phyloP scores from a whole-genome alignment of 2,113 vertebrate species.

The Oncorhynchus keta region DNA sequence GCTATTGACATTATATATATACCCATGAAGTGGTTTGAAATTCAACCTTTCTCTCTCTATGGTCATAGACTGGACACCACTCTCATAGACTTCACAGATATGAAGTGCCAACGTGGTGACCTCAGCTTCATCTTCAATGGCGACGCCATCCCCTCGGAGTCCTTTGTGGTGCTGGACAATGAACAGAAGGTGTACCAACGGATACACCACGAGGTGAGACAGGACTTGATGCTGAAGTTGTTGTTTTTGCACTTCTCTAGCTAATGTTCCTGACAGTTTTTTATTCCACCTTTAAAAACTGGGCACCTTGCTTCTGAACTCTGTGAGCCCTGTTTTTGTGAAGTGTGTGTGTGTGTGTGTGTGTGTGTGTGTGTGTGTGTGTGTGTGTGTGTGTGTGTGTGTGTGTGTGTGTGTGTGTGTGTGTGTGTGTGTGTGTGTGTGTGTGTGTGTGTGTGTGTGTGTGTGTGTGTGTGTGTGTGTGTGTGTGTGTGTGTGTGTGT shows the following conservation, averaged over 20 bases:
- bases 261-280: too few relatives aligned
- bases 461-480: background rate
- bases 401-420: background rate
- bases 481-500: background rate
- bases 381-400: background rate
- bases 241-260: too few relatives aligned
- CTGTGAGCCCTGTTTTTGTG: background rate
- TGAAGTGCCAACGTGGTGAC: slow-evolving; percentile 99
- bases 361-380: background rate
- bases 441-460: background rate
- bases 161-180: slow-evolving; percentile 98
- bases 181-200: slow-evolving; percentile 98
- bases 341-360: background rate
- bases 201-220: slow-evolving; percentile 91
- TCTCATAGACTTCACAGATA: slow-evolving; percentile 98
- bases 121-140: slow-evolving; percentile 98
- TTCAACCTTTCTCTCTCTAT: background rate
- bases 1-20: too few relatives aligned
- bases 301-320: too few relatives aligned
- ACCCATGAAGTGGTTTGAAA: too few relatives aligned
- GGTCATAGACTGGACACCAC: slow-evolving; percentile 91
- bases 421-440: background rate
- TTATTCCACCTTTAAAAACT: too few relatives aligned
- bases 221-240: too few relatives aligned
- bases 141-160: slow-evolving; percentile 90